phyloP scores from a whole-genome alignment of 2,113 vertebrate genomes.

The Origma solitaria region DNA sequence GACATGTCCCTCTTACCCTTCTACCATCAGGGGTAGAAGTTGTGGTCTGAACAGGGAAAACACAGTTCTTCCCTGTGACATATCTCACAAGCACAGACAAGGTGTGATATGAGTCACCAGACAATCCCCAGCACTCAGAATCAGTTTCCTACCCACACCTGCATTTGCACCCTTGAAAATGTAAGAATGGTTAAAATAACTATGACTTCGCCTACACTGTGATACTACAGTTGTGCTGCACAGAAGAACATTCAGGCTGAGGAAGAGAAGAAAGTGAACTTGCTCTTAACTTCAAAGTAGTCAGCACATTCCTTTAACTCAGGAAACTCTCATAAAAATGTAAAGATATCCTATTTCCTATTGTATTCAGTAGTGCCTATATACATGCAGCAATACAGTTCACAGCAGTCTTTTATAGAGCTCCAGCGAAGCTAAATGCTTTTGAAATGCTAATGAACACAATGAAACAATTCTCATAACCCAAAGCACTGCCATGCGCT shows the following conservation, averaged over 20 bases:
- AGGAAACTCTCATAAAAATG: constrained; percentile 21
- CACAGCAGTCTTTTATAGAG: not conserved
- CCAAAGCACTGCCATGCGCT: not conserved
- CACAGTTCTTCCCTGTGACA: not conserved
- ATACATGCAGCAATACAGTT: not conserved
- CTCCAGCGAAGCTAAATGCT: constrained; percentile 9
- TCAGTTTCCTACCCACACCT: not conserved
- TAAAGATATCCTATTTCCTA: constrained; percentile 14
- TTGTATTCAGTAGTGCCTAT: not conserved
- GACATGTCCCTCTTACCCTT: not conserved
- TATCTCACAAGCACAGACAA: not conserved
- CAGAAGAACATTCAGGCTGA: not conserved
- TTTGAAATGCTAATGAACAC: constrained; percentile 30
- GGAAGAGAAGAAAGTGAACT: not conserved
- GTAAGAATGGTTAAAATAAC: not conserved
- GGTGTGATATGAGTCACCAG: not conserved
- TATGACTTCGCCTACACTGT: not conserved
- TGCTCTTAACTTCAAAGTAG: not conserved
- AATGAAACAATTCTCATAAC: not conserved
- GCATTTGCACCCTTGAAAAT: not conserved
- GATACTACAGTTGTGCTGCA: not conserved
- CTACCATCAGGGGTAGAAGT: not conserved
- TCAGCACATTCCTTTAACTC: not conserved
- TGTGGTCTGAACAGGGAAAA: not conserved
- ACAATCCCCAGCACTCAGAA: not conserved